Evolutionary conservation across 2,888 invertebrate species (phyloP), one percentile per base, ranked within the genome.

Genomic region (Orchestes rusci): DNA sequence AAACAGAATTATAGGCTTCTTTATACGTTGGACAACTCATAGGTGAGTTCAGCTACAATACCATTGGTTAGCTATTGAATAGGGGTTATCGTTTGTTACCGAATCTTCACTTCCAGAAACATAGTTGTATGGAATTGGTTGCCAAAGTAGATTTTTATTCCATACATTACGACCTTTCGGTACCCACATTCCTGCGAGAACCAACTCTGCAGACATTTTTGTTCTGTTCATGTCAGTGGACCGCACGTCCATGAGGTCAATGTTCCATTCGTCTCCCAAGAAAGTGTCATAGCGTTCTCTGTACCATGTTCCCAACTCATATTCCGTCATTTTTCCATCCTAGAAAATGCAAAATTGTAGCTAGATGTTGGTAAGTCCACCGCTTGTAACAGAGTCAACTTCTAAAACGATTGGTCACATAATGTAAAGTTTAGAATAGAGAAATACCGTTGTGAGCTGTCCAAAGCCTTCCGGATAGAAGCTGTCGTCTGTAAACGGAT

Each of bases 151-250:
- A 3, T 20, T 31, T 10, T 60, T 53, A 53, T 73, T 73, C 77
- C 78, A 79, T 44, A 70, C 66, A 61, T 74, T 71, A 13, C 66
- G 56, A 4, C 69, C 70, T 4, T 57, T 58, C 0, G 81, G 80
- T 2, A 79, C 80, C 61, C 74, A 84, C 20, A 85, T 59, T 0
- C 77, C 83, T 1, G 82, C 76, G 42, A 82, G 65, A 2, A 80
- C 77, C 12, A 79, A 67, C 51, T 79, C 69, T 0, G 78, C 80
- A 4, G 82, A 80, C 74, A 82, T 81, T 65, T 84, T 74, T 1
- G 85, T 84, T 29, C 84, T 70, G 37, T 79, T 77, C 56, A 72
- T 77, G 58, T 79, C 75, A 0, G 83, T 80, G 23, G 79, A 79
- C 19, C 76, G 66, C 36, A 73, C 64, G 4, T 57, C 58, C 8